phyloP scores from a whole-genome alignment of 2,797 vertebrate species.

The Dromococcyx pavoninus region DNA sequence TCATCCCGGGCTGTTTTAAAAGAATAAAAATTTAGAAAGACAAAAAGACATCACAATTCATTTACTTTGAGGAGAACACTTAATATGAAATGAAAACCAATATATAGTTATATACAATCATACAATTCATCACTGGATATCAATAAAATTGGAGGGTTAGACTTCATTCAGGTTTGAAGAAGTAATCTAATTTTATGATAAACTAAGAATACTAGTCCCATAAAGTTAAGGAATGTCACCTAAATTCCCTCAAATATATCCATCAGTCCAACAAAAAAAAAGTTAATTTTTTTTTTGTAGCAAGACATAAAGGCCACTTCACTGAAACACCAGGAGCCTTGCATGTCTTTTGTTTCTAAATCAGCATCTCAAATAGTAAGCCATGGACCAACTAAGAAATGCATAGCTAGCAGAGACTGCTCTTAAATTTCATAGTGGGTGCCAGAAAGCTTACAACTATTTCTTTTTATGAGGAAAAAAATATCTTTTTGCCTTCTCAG shows the following conservation, averaged over 20 bases:
- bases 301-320: neutral
- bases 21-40: neutral
- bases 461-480: neutral
- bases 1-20: neutral
- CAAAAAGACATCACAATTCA: neutral
- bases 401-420: neutral
- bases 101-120: neutral
- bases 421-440: neutral
- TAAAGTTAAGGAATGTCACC: neutral
- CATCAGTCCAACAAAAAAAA: neutral
- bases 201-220: neutral
- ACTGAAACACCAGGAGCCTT: neutral
- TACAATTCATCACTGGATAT: slow-evolving; percentile 11
- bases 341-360: neutral
- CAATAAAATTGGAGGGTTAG: neutral
- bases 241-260: neutral
- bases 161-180: slow-evolving; percentile 44
- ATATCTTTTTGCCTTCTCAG: neutral
- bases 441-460: neutral
- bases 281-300: neutral
- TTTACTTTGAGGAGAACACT: slow-evolving; percentile 31
- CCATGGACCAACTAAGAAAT: neutral
- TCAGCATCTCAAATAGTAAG: neutral
- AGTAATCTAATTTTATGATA: neutral
- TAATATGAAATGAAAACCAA: slow-evolving; percentile 1